These are phyloP conservation scores for Himalopsyche phryganea DNA, from an alignment of 1,140 invertebrate species.

Conservation along the genomic window DNA sequence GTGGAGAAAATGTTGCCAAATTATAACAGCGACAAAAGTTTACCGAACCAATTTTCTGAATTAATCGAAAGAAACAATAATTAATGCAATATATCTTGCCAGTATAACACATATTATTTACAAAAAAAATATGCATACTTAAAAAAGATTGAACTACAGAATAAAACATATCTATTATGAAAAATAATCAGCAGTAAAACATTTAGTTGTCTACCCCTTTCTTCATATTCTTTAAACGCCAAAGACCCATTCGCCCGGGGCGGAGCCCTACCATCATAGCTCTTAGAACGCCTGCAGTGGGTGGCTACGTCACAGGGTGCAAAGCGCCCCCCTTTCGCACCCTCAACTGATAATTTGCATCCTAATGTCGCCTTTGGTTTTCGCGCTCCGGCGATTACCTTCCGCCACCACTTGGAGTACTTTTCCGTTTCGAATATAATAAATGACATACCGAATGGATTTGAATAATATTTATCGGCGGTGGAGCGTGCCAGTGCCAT, in stretches of 20 bases:
- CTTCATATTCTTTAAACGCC: background rate
- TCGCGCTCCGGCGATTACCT: conserved; percentile 27
- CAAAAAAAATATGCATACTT: no score
- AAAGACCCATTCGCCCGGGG: background rate
- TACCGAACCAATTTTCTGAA: no score
- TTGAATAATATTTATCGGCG: conserved; percentile 27
- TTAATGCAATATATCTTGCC: no score
- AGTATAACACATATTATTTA: no score
- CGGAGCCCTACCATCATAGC: background rate
- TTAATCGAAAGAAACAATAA: no score
- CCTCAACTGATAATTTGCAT: conserved; percentile 33
- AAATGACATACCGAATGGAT: conserved; percentile 26
- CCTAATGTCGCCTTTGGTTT: conserved; percentile 34
- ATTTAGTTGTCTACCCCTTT: no score
- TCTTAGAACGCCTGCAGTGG: no score
- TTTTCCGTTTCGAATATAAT: conserved; percentile 29
- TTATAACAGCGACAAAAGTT: no score
- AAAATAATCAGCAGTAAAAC: no score
- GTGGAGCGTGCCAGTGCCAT: conserved; percentile 9
- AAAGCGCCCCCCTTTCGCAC: conserved; percentile 3
- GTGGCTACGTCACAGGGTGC: background rate
- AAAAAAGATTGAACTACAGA: no score
- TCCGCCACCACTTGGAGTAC: conserved; percentile 10
- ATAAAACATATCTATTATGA: no score
- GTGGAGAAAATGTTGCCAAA: no score